These are phyloP conservation scores for Chelonus formosanus DNA, from an alignment of 2,888 invertebrate species.

Conservation along the genomic window DNA sequence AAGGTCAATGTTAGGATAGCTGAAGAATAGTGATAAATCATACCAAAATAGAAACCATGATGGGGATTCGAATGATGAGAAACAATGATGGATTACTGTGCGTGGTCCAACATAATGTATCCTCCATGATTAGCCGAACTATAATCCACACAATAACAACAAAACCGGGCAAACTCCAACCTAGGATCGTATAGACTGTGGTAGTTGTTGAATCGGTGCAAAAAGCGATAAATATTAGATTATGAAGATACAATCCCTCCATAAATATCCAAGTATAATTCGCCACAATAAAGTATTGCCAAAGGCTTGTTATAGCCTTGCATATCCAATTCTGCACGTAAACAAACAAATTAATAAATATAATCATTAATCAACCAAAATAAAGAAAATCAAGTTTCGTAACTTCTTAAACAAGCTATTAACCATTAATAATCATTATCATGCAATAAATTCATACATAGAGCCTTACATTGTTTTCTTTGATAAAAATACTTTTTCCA, in stretches of 20 bases:
- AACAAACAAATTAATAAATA: no score
- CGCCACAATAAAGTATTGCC: conserved; percentile 73
- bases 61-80: conserved; percentile 70
- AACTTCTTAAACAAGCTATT: no score
- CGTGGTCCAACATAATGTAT: conserved; percentile 71
- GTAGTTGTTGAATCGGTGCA: conserved; percentile 70
- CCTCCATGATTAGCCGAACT: conserved; percentile 67
- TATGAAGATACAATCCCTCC: conserved; percentile 77
- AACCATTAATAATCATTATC: no score
- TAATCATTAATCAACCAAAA: no score
- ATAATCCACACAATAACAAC: conserved; percentile 71
- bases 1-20: no score
- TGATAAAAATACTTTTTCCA: conserved; percentile 59
- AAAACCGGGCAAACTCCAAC: conserved; percentile 72
- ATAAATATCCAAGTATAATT: conserved; percentile 77
- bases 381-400: no score
- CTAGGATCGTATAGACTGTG: conserved; percentile 69
- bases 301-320: conserved; percentile 70
- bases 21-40: conserved; percentile 32
- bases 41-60: conserved; percentile 70
- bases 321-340: conserved; percentile 71
- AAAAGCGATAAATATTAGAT: conserved; percentile 72
- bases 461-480: conserved; percentile 60
- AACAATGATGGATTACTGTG: conserved; percentile 66
- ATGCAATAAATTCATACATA: not conserved